Percentiles rank a stretch among this genome's conserved stretches.
Conservation (phyloP, 2,113 vertebrate genomes). For the Gopherus flavomarginatus region DNA sequence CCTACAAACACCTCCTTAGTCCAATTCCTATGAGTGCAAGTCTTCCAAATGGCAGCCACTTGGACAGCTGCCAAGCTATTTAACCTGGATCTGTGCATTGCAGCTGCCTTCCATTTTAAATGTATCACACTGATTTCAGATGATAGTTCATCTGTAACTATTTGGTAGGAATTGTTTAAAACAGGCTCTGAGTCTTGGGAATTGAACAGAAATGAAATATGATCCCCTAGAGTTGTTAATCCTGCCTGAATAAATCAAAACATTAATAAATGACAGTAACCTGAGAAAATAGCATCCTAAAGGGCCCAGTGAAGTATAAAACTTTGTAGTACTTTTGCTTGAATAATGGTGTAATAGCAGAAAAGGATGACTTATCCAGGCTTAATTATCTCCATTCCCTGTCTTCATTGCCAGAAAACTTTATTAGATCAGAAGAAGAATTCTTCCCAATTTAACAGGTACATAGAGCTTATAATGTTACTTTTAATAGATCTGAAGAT, state of each 20-base stretch:
- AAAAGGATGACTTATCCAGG: slow-evolving; percentile 17
- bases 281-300: slow-evolving; percentile 38
- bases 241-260: slow-evolving; percentile 33
- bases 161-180: slow-evolving; percentile 19
- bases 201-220: slow-evolving; percentile 46
- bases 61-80: background rate
- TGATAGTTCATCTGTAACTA: slow-evolving; percentile 25
- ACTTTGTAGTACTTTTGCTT: slow-evolving; percentile 28
- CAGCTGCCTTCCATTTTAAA: slow-evolving; percentile 30
- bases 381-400: slow-evolving; percentile 56
- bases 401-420: slow-evolving; percentile 57
- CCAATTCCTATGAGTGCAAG: background rate
- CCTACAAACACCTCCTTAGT: background rate
- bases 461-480: slow-evolving; percentile 41
- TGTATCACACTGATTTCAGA: slow-evolving; percentile 3
- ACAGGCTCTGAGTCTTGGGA: background rate
- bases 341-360: slow-evolving; percentile 22
- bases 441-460: slow-evolving; percentile 46
- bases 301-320: background rate
- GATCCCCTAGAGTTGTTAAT: slow-evolving; percentile 15
- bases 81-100: background rate
- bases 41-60: background rate
- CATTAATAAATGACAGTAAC: slow-evolving; percentile 46
- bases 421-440: slow-evolving; percentile 55
- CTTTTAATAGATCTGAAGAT: slow-evolving; percentile 48